These are phyloP conservation scores for Drosophila mettleri DNA, from an alignment of 2,888 invertebrate species.

Conservation along the genomic window DNA sequence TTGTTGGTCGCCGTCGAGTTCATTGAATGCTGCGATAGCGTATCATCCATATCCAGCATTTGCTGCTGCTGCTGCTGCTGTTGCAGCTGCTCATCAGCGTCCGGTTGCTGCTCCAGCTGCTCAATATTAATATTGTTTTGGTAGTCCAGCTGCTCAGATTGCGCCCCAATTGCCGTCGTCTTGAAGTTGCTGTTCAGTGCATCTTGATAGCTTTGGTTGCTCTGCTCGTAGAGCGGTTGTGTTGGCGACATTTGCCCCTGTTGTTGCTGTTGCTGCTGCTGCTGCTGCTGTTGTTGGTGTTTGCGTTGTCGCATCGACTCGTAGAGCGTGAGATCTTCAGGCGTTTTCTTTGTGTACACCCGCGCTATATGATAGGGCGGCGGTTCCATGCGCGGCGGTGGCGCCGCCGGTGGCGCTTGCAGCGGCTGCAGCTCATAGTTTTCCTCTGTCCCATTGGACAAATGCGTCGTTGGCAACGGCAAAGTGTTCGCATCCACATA, in stretches of 20 bases:
- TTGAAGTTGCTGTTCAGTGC: constrained; percentile 73
- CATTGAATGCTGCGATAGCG: constrained; percentile 57
- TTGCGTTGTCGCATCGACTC: constrained; percentile 82
- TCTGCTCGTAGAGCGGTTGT: constrained; percentile 40
- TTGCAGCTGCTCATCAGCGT: constrained; percentile 19
- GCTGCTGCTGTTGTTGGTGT: constrained; percentile 58
- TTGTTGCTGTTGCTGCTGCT: constrained; percentile 47
- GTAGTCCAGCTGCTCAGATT: constrained; percentile 60
- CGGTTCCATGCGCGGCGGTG: constrained; percentile 86
- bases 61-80: constrained; percentile 28
- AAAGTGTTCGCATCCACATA: constrained; percentile 62
- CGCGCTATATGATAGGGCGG: constrained; percentile 95
- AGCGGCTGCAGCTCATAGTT: constrained; percentile 64
- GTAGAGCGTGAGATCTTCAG: constrained; percentile 82
- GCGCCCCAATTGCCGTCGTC: constrained; percentile 68
- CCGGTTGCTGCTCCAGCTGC: constrained; percentile 36
- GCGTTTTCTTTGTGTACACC: constrained; percentile 90
- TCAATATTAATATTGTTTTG: constrained; percentile 66
- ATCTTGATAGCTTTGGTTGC: constrained; percentile 54
- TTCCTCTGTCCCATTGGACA: constrained; percentile 62
- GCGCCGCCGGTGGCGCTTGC: constrained; percentile 38
- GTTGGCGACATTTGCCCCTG: constrained; percentile 21
- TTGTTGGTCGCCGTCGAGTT: constrained; percentile 66
- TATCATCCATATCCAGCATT: constrained; percentile 55
- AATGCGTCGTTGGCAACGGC: constrained; percentile 67